Conservation (phyloP, 2,888 invertebrate species). For the Temnothorax ravouxi region DNA sequence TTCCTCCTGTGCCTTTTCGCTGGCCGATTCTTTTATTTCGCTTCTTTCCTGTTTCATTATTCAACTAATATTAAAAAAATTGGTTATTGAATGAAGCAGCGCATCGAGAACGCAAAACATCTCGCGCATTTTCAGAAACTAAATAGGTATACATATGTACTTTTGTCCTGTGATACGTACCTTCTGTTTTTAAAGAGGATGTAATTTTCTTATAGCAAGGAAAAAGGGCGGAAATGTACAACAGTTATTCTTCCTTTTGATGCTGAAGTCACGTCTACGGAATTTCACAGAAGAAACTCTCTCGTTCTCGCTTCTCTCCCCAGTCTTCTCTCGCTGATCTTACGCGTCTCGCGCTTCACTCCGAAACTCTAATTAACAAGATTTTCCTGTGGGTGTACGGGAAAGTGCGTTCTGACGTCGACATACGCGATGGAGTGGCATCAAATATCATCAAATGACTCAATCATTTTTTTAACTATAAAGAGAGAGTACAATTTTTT, state of each 20-base stretch:
- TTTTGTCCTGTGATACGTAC: not conserved
- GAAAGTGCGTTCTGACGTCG: conserved; percentile 46
- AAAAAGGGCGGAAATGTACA: conserved; percentile 38
- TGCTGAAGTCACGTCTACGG: conserved; percentile 67
- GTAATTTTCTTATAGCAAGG: not conserved
- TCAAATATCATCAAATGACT: not conserved
- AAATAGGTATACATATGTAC: not conserved
- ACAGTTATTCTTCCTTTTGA: conserved; percentile 62
- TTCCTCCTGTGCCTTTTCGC: conserved; percentile 6
- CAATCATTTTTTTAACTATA: not conserved
- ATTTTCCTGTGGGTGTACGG: conserved; percentile 66
- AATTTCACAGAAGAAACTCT: conserved; percentile 56
- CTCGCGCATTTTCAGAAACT: not conserved
- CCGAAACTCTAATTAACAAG: conserved; percentile 75
- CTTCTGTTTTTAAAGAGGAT: conserved; percentile 29
- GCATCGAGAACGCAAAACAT: not conserved
- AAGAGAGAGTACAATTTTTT: not conserved
- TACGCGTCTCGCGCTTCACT: conserved; percentile 66
- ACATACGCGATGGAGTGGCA: conserved; percentile 41
- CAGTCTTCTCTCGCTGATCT: conserved; percentile 42
- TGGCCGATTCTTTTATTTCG: not conserved
- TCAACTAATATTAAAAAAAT: conserved; percentile 35
- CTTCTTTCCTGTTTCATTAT: conserved; percentile 51
- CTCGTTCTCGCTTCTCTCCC: conserved; percentile 57
- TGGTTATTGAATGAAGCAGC: not conserved